Evolutionary conservation across 2,797 vertebrate species (phyloP).

Genomic region (Phoxinus dragarum): DNA sequence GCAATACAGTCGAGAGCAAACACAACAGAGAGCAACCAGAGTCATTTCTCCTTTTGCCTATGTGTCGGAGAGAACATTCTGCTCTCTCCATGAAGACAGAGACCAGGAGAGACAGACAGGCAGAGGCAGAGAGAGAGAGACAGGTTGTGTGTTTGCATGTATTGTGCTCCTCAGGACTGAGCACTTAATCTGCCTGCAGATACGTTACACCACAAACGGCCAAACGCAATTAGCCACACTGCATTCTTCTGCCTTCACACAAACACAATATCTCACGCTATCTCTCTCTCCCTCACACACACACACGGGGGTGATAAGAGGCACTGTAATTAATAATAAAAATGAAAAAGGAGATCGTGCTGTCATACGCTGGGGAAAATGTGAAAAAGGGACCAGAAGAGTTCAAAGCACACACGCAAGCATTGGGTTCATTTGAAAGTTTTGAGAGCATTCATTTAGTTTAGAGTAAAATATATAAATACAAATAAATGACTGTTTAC

Average conservation of each 20-base stretch:
- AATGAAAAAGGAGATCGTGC: conserved; percentile 22
- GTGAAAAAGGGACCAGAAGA: not conserved
- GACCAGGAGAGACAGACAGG: not conserved
- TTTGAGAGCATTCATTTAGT: not conserved
- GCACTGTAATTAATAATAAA: conserved; percentile 35
- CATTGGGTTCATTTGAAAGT: not conserved
- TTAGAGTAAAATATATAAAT: not conserved
- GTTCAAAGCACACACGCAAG: not conserved
- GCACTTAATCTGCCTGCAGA: conserved; percentile 52
- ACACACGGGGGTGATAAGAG: conserved; percentile 63
- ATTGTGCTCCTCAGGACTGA: conserved; percentile 41
- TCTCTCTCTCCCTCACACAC: conserved; percentile 24
- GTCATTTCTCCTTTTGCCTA: not conserved
- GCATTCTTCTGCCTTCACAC: conserved; percentile 70
- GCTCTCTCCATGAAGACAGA: conserved; percentile 15
- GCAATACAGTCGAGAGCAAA: not conserved
- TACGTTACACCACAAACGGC: conserved; percentile 58
- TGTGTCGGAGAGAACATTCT: not conserved
- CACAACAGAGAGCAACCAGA: too few species aligned
- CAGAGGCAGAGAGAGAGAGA: not conserved
- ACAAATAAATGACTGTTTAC: not conserved
- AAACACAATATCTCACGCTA: conserved; percentile 59
- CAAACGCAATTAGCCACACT: conserved; percentile 63
- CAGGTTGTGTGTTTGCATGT: conserved; percentile 31
- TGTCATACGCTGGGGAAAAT: not conserved